Conservation (phyloP, 2,888 invertebrate species). For the Melolontha melolontha region DNA sequence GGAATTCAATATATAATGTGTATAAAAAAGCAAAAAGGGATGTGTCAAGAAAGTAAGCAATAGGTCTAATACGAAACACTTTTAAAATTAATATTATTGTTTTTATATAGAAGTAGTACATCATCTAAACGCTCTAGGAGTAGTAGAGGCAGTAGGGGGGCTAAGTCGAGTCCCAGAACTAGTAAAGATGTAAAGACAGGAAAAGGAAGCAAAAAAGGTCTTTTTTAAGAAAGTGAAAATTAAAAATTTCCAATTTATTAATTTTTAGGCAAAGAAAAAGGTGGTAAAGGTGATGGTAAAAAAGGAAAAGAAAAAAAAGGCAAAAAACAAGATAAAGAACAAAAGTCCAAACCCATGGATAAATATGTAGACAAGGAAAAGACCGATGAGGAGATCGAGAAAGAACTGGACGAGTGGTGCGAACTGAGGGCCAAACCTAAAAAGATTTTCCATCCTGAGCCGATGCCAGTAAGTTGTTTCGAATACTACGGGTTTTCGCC, state of each 20-base stretch:
- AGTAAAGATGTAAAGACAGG: conserved; percentile 12
- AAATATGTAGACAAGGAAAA: conserved; percentile 24
- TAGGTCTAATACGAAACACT: not conserved
- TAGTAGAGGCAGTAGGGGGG: conserved; percentile 14
- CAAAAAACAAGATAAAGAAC: conserved; percentile 33
- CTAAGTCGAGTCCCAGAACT: not conserved
- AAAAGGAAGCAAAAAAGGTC: conserved; percentile 31
- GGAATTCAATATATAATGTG: conserved; percentile 48
- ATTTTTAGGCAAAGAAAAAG: conserved; percentile 14
- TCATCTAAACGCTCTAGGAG: conserved; percentile 22
- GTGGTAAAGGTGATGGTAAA: conserved; percentile 21
- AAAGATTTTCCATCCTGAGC: conserved; percentile 45
- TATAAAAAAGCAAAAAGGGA: conserved; percentile 44
- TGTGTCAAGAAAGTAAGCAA: conserved; percentile 34
- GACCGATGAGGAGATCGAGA: conserved; percentile 44
- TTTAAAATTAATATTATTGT: conserved; percentile 15
- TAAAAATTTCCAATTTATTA: not conserved
- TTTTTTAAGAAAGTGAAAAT: not conserved
- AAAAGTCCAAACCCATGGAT: conserved; percentile 22
- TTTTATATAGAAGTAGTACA: conserved; percentile 21
- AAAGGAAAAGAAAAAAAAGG: conserved; percentile 33
- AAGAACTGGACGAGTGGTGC: conserved; percentile 54
- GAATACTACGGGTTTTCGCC: conserved; percentile 4
- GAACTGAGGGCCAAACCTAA: conserved; percentile 58
- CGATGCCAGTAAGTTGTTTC: conserved; percentile 46